phyloP scores from a whole-genome alignment of 2,797 vertebrate genomes.

The Triplophysa yarkandensis region DNA sequence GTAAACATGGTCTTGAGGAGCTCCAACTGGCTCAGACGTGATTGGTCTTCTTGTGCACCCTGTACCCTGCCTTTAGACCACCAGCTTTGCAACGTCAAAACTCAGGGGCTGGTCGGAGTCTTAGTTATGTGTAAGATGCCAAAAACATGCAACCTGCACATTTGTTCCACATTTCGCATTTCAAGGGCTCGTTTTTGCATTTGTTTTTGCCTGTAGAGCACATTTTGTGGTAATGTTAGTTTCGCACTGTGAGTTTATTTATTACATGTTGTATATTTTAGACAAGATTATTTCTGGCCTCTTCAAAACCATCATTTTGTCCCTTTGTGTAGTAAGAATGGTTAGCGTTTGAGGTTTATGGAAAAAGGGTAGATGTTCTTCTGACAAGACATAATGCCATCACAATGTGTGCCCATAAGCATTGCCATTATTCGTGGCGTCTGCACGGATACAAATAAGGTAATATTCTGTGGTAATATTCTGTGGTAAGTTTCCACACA shows the following conservation, averaged over 20 bases:
- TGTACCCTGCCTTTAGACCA: conserved; percentile 58
- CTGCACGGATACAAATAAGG: background rate
- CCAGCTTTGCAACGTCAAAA: conserved; percentile 52
- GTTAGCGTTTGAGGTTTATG: background rate
- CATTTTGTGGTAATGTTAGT: conserved; percentile 5
- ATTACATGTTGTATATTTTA: conserved; percentile 39
- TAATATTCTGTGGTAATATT: background rate
- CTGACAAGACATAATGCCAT: background rate
- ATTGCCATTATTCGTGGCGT: background rate
- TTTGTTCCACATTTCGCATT: conserved; percentile 16
- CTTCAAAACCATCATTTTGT: background rate
- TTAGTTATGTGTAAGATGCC: conserved; percentile 22
- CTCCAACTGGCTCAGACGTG: conserved; percentile 92
- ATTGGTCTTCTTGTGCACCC: conserved; percentile 51
- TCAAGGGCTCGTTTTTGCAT: conserved; percentile 45
- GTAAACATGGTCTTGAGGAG: conserved; percentile 94
- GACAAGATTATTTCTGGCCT: background rate
- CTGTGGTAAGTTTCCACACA: background rate
- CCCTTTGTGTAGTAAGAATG: background rate
- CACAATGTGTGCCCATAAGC: background rate
- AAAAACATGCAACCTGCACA: conserved; percentile 29
- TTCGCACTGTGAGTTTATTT: conserved; percentile 55
- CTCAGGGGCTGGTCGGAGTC: conserved; percentile 18
- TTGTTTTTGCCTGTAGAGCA: conserved; percentile 31
- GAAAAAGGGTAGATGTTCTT: background rate